Conservation (phyloP, 1,140 invertebrate genomes). For the Drosophila tristis region DNA sequence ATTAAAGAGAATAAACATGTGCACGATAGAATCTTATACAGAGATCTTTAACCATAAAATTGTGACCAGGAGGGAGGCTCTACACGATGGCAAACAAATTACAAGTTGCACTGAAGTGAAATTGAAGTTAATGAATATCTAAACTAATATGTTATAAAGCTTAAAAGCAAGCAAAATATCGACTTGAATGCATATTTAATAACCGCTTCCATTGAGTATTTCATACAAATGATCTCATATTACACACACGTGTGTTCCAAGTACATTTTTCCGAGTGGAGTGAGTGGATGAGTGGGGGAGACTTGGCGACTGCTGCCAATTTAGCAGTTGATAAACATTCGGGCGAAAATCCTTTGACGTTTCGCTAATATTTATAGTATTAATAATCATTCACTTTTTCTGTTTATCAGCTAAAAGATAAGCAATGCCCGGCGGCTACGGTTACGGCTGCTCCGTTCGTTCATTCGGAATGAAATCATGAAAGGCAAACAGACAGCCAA, state of each 20-base stretch:
- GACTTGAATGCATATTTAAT: too few species aligned
- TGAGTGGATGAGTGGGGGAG: slow-evolving; percentile 15
- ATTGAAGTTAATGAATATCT: too few species aligned
- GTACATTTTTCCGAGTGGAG: not conserved
- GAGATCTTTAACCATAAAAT: too few species aligned
- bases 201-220: not conserved
- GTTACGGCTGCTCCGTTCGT: slow-evolving; percentile 10
- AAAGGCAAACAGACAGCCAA: slow-evolving; percentile 50
- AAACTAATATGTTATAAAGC: too few species aligned
- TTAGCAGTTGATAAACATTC: slow-evolving; percentile 62
- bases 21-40: not conserved
- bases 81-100: too few species aligned
- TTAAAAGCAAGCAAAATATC: too few species aligned
- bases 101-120: too few species aligned
- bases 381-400: slow-evolving; percentile 64
- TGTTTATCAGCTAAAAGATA: slow-evolving; percentile 67
- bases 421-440: slow-evolving; percentile 21
- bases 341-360: slow-evolving; percentile 72
- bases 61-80: not conserved
- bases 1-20: too few species aligned
- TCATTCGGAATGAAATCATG: slow-evolving; percentile 53
- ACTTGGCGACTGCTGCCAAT: slow-evolving; percentile 28
- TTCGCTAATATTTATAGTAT: slow-evolving; percentile 77
- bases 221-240: not conserved
- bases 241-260: not conserved